phyloP scores from a whole-genome alignment of 2,797 vertebrate genomes.

The Diplodus puntazzo region DNA sequence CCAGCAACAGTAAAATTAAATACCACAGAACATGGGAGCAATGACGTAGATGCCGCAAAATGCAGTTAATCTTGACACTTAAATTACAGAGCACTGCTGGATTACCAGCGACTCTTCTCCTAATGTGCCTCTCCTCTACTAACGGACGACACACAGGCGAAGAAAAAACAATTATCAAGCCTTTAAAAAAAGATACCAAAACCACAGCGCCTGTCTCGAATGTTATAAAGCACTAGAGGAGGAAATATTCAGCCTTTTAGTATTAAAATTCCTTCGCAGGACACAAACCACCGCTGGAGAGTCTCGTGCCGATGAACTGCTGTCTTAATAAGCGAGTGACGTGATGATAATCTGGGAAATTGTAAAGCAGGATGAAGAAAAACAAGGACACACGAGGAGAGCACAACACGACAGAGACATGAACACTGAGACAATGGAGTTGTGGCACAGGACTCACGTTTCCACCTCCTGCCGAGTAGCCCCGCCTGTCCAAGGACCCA shows the following conservation, averaged over 20 bases:
- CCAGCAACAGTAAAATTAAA: neutral
- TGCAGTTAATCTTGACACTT: slow-evolving; percentile 5
- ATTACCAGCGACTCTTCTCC: neutral
- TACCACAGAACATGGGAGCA: neutral
- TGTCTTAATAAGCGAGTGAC: slow-evolving; percentile 21
- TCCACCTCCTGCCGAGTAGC: slow-evolving; percentile 82
- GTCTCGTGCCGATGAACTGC: slow-evolving; percentile 3
- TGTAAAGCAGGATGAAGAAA: slow-evolving; percentile 26
- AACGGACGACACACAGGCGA: neutral
- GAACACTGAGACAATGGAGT: slow-evolving; percentile 67
- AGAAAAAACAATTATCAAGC: neutral
- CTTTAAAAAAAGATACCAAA: slow-evolving; percentile 1
- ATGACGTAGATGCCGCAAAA: neutral
- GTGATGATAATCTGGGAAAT: slow-evolving; percentile 17
- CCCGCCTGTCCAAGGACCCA: slow-evolving; percentile 86
- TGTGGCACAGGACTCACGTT: slow-evolving; percentile 81
- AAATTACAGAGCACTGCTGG: slow-evolving; percentile 7
- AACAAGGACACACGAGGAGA: slow-evolving; percentile 15
- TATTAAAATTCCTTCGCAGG: slow-evolving; percentile 11
- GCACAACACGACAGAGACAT: slow-evolving; percentile 53
- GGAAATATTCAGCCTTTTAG: slow-evolving; percentile 18
- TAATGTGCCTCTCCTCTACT: slow-evolving; percentile 12
- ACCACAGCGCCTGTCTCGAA: neutral
- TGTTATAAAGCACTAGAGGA: slow-evolving; percentile 13
- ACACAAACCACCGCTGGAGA: slow-evolving; percentile 51